Conservation (phyloP, 1,140 invertebrate genomes). For the Papilio dardanus region DNA sequence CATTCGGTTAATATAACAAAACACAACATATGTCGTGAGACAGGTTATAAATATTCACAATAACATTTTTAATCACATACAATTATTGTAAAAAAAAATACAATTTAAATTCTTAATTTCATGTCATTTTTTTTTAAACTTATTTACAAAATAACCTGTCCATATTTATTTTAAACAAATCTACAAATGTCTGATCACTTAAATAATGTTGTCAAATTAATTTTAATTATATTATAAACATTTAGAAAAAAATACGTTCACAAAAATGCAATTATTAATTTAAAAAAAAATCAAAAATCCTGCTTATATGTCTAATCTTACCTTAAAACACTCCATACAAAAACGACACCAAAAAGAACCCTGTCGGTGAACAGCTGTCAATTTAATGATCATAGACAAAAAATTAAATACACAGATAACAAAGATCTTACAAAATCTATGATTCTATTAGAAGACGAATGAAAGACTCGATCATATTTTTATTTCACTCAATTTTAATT, state of each 20-base stretch:
- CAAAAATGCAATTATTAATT: slow-evolving; percentile 56
- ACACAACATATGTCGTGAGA: slow-evolving; percentile 81
- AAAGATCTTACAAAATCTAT: slow-evolving; percentile 1
- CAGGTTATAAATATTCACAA: slow-evolving; percentile 60
- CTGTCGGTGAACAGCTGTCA: slow-evolving; percentile 54
- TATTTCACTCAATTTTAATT: neutral
- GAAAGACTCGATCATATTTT: neutral
- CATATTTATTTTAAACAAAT: slow-evolving; percentile 7
- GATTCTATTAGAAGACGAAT: neutral
- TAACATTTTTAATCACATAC: slow-evolving; percentile 36
- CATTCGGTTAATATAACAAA: slow-evolving; percentile 50
- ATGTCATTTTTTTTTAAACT: neutral
- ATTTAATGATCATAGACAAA: slow-evolving; percentile 29
- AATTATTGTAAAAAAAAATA: slow-evolving; percentile 13
- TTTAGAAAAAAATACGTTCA: slow-evolving; percentile 41
- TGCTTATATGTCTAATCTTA: slow-evolving; percentile 57
- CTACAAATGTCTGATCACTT: neutral
- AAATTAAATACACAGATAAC: slow-evolving; percentile 26
- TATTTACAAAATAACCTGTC: slow-evolving; percentile 32
- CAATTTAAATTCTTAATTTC: neutral
- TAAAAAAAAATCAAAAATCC: slow-evolving; percentile 53
- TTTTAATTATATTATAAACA: slow-evolving; percentile 41
- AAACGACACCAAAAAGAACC: slow-evolving; percentile 50
- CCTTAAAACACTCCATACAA: slow-evolving; percentile 54
- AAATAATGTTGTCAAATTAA: slow-evolving; percentile 38